Conservation (phyloP, 1,140 invertebrate genomes). For the Mizuhopecten yessoensis region DNA sequence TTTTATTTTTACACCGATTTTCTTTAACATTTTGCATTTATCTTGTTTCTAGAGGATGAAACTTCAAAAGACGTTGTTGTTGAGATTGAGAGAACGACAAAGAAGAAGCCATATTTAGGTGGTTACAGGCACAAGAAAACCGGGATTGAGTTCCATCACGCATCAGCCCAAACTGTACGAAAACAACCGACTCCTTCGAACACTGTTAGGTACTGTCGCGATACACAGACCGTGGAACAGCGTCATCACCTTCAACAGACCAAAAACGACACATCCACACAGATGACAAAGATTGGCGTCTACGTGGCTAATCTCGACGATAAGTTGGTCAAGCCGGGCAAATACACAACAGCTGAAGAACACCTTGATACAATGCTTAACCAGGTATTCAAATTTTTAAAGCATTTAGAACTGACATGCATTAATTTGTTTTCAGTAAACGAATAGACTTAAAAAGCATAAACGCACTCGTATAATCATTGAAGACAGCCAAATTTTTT, state of each 20-base stretch:
- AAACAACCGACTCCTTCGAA: conserved; percentile 73
- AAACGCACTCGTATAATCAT: no score
- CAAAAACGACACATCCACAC: conserved; percentile 81
- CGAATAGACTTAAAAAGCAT: no score
- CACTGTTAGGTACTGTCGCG: conserved; percentile 77
- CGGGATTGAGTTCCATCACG: conserved; percentile 81
- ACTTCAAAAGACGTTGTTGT: conserved; percentile 81
- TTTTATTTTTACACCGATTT: no score
- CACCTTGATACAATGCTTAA: conserved; percentile 71
- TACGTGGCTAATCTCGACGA: conserved; percentile 80
- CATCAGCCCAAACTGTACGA: conserved; percentile 81
- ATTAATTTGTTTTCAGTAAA: no score
- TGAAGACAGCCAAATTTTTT: no score
- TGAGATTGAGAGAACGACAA: conserved; percentile 81
- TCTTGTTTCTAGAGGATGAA: conserved; percentile 70
- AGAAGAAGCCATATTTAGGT: conserved; percentile 82
- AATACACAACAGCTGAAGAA: conserved; percentile 83
- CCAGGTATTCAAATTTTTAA: conserved; percentile 67
- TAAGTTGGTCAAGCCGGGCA: conserved; percentile 80
- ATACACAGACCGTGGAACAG: conserved; percentile 83
- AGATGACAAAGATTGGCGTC: conserved; percentile 83
- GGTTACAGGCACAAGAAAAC: conserved; percentile 82
- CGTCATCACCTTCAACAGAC: conserved; percentile 80
- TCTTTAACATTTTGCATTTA: no score
- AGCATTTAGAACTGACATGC: no score